Conservation (phyloP, 2,113 vertebrate species). For the Pseudois nayaur region DNA sequence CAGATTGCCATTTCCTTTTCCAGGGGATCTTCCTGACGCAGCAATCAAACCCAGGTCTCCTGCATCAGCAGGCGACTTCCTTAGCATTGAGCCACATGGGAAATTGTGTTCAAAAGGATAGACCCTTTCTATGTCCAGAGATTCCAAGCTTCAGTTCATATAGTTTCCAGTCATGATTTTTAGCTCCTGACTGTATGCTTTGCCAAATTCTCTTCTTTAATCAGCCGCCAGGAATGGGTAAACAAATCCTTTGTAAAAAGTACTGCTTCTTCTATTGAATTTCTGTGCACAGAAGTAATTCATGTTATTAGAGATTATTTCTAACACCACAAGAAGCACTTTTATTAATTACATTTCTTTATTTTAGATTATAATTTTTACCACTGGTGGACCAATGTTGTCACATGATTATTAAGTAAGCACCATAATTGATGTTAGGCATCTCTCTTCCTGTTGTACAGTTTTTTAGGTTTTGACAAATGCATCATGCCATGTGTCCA, state of each 20-base stretch:
- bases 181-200: background rate
- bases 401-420: background rate
- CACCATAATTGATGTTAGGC: background rate
- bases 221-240: background rate
- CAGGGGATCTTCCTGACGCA: background rate
- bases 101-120: background rate
- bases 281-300: background rate
- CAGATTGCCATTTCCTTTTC: background rate
- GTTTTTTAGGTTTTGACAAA: background rate
- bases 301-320: background rate
- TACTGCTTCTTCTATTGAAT: background rate
- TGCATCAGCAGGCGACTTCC: fast-evolving
- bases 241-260: background rate
- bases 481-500: background rate
- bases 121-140: background rate
- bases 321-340: background rate
- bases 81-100: background rate
- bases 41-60: background rate
- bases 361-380: background rate
- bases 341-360: background rate
- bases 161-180: background rate
- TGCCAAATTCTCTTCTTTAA: background rate
- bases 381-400: background rate
- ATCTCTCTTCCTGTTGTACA: background rate
- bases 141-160: background rate